phyloP scores from a whole-genome alignment of 1,140 invertebrate genomes.

The Papilio polytes region DNA sequence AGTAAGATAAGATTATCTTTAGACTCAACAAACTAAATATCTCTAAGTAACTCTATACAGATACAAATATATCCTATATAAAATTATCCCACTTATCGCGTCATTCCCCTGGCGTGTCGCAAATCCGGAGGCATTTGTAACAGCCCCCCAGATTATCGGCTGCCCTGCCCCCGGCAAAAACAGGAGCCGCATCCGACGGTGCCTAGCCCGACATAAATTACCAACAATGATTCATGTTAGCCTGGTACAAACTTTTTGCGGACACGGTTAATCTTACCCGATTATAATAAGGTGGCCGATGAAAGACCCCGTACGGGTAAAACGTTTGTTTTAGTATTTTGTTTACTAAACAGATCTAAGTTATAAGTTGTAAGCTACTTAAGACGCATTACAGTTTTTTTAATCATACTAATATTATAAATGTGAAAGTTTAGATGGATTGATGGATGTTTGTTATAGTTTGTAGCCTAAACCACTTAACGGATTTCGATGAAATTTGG shows the following conservation, averaged over 20 bases:
- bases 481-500: no score
- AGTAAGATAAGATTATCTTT: no score
- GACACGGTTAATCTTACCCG: slow-evolving; percentile 56
- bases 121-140: slow-evolving; percentile 59
- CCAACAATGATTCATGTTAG: slow-evolving; percentile 56
- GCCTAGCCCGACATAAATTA: slow-evolving; percentile 51
- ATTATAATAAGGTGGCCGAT: slow-evolving; percentile 37
- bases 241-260: slow-evolving; percentile 53
- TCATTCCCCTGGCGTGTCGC: slow-evolving; percentile 49
- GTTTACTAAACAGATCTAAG: background rate
- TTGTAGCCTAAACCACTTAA: no score
- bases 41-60: no score
- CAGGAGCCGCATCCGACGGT: slow-evolving; percentile 42
- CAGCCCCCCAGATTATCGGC: slow-evolving; percentile 58
- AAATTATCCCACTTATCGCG: slow-evolving; percentile 47
- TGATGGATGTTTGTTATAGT: no score
- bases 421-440: no score
- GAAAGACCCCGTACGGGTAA: slow-evolving; percentile 44
- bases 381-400: background rate
- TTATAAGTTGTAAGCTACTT: background rate
- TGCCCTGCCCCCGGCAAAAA: slow-evolving; percentile 57
- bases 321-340: background rate
- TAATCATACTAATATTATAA: no score
- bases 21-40: background rate
- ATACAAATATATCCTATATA: background rate